Conservation (phyloP, 1,140 invertebrate species). For the Calycopis cecrops region DNA sequence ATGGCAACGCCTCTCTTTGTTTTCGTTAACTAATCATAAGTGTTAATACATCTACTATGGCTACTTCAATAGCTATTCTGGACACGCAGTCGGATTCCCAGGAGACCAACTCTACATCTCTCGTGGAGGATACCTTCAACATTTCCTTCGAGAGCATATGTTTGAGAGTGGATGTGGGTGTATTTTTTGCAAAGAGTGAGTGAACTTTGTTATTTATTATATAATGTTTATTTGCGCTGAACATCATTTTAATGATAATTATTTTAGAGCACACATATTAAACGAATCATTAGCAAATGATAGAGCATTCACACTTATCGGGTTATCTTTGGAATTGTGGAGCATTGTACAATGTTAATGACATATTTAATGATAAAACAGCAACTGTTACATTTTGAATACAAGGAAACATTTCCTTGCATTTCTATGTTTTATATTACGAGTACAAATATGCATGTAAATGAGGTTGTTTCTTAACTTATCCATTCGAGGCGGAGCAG, state of each 20-base stretch:
- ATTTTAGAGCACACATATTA: not conserved
- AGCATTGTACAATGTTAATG: not conserved
- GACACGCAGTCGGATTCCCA: conserved; percentile 52
- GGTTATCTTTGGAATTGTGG: conserved; percentile 2
- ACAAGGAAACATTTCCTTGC: not conserved
- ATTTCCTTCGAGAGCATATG: conserved; percentile 56
- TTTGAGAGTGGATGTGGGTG: conserved; percentile 42
- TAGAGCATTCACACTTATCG: not conserved
- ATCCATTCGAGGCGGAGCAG: too few species aligned
- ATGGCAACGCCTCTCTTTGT: conserved; percentile 47
- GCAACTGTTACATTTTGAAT: not conserved
- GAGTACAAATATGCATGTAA: too few species aligned
- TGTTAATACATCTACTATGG: conserved; percentile 45
- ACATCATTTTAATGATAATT: not conserved
- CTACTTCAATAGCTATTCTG: conserved; percentile 19
- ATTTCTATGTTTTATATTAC: not conserved
- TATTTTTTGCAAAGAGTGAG: conserved; percentile 46
- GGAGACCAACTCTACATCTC: conserved; percentile 53
- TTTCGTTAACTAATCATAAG: conserved; percentile 33
- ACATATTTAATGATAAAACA: not conserved
- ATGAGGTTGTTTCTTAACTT: too few species aligned
- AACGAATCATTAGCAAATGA: not conserved
- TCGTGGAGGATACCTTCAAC: conserved; percentile 52
- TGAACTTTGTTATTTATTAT: conserved; percentile 15
- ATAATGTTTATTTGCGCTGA: too few species aligned